Base-by-base conservation (phyloP, 2,113 vertebrate species). In the Eurypyga helias region DNA sequence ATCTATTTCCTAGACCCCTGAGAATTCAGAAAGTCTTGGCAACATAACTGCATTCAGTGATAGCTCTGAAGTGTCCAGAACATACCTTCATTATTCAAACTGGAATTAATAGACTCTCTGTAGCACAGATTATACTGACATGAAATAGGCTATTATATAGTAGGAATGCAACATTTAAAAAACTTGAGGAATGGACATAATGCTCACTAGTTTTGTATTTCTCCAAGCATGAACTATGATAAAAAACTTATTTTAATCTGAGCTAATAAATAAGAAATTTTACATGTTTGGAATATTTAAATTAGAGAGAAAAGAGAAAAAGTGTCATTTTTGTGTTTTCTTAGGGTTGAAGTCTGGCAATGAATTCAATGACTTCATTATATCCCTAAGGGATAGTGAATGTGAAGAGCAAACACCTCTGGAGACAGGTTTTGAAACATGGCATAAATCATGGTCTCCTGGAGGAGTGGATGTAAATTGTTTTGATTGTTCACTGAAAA, bases 171-270 rank as follows among this genome's bases (percentile, higher is more conserved):
- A 51, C 71, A 83, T 87, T 92, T 95, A 8, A 85, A 93, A 95
- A 75, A 48, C 84, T 78, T 57, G 58, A 38, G 72, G 72, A 84
- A 96, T 78, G 49, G 71, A 75, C 85, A 82, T n/a, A 94, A 16
- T 86, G 76, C 64, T 97, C 93, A 72, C 61, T 91, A 93, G 58
- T 41, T 96, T 93, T 14, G 9, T 93, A 95, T 92, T 97, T 95
- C 77, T 96, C 51, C 72, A 96, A 97, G 80, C 58, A 96, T 64
- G 66, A 94, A 95, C 95, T 96, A 85, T 96, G 91, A 97, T 97
- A 70, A 97, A 97, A 75, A 89, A 65, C 52, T 95, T 83, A 95
- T 97, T 95, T 91, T 95, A 96, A 97, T 73, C 80, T 24, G 51
- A 96, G 84, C 79, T 98, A 94, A 94, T 36, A 76, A 83, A 29